A percentile compares a stretch with the other conserved stretches of the same genome.
phyloP scores from a whole-genome alignment of 2,888 invertebrate species.

The Caenorhabditis japonica region DNA sequence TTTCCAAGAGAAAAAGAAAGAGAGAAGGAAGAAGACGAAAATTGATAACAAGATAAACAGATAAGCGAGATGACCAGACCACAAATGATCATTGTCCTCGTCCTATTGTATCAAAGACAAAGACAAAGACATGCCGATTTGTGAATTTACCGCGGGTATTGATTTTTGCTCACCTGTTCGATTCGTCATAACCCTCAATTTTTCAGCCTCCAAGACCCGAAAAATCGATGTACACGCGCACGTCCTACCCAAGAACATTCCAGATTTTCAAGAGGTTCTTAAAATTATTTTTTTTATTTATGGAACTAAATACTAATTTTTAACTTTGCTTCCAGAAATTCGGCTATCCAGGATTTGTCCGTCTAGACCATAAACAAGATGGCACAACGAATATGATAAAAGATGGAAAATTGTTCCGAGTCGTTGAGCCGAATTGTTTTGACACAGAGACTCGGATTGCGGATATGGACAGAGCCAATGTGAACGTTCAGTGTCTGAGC shows the following conservation, averaged over 20 bases:
- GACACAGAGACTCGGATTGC: conserved; percentile 78
- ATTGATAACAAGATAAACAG: too few species aligned
- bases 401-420: conserved; percentile 80
- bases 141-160: conserved; percentile 39
- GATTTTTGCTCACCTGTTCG: background rate
- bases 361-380: conserved; percentile 77
- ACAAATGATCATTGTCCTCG: too few species aligned
- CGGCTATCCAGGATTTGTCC: conserved; percentile 81
- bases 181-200: background rate
- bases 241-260: conserved; percentile 80
- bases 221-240: conserved; percentile 81
- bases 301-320: conserved; percentile 9
- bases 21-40: too few species aligned
- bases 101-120: too few species aligned
- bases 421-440: conserved; percentile 81
- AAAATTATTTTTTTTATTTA: background rate
- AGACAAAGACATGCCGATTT: conserved; percentile 25
- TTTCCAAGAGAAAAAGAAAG: too few species aligned
- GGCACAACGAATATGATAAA: conserved; percentile 79
- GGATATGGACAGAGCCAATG: conserved; percentile 80
- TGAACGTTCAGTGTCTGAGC: conserved; percentile 80
- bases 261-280: conserved; percentile 79
- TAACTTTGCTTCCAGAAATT: conserved; percentile 78
- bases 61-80: too few species aligned
- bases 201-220: conserved; percentile 53